Base-by-base conservation (phyloP, 1,140 invertebrate species). In the Octopus bimaculoides region DNA sequence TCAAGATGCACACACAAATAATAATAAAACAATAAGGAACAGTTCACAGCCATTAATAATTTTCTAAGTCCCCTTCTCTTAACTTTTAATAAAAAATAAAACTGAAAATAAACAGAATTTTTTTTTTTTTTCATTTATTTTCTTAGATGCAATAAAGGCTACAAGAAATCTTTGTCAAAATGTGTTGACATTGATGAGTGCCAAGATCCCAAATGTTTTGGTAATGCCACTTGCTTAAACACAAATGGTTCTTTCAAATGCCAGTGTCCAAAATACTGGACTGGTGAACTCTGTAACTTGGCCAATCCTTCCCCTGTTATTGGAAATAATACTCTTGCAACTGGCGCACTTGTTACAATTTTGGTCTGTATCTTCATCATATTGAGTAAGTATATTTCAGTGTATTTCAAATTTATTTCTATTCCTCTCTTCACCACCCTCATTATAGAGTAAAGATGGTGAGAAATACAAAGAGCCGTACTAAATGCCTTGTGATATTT, bases 261-360 rank as follows among this genome's bases (percentile, higher is more conserved):
- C 79, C 20, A 74, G 10, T 88, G 97, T 89, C 94, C 94, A 5
- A 94, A 95, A 81, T 96, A 96, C 69, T 99, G 95, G 91, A 96
- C 94, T 93, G 97, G 97, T 78, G 94, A 95, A 86, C 95, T 97
- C 89, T 99, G 97, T 91, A 96, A 98, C 89, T 81, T 83, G 54
- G 80, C 81, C 12, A 61, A 81, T n/a, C 78, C 82, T 9, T 75
- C 83, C 0, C 79, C 82, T 56, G 71, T 80, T 71, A 78, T 82
- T 8, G 79, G 80, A 9, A 80, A 82, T 20, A 86, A 85, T 10
- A 85, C 84, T n/a, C 78, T 91, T 7, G 87, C 84, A 12, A 83
- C 84, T n/a, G 87, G 84, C 8, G 87, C 86, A 71, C 83, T 91
- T 4, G 84, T 87, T 9, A 88, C 87, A 71, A 89, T 91, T 69